phyloP scores from a whole-genome alignment of 2,888 invertebrate species.

The Agrochola lota region DNA sequence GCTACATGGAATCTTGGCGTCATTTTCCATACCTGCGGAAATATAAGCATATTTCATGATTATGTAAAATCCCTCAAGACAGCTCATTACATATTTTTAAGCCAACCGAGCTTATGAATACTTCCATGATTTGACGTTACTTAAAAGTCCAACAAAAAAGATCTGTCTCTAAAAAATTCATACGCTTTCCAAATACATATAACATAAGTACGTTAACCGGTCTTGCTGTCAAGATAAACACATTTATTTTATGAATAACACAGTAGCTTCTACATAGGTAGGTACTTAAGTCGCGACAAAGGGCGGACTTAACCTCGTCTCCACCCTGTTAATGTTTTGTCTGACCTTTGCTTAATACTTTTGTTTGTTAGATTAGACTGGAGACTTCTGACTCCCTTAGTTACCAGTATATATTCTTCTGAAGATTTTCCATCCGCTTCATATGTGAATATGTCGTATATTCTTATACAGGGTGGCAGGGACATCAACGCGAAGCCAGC shows the following conservation, averaged over 20 bases:
- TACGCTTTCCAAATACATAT: neutral
- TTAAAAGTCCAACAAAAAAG: neutral
- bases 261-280: neutral
- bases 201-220: neutral
- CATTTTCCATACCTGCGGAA: neutral
- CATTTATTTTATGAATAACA: conserved; percentile 29
- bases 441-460: neutral
- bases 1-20: neutral
- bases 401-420: neutral
- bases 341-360: conserved; percentile 32
- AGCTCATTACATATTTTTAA: neutral
- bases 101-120: neutral
- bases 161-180: neutral
- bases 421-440: conserved; percentile 1
- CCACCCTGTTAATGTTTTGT: conserved; percentile 10
- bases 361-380: conserved; percentile 25
- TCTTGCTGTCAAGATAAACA: conserved; percentile 1
- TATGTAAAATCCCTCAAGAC: neutral
- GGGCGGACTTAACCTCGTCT: conserved; percentile 30
- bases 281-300: conserved; percentile 13
- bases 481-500: too few relatives aligned
- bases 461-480: too few relatives aligned
- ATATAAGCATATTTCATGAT: neutral
- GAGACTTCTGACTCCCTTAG: conserved; percentile 17
- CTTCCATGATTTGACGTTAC: neutral